phyloP scores from a whole-genome alignment of 2,888 invertebrate species.

The Micropterix aruncella region DNA sequence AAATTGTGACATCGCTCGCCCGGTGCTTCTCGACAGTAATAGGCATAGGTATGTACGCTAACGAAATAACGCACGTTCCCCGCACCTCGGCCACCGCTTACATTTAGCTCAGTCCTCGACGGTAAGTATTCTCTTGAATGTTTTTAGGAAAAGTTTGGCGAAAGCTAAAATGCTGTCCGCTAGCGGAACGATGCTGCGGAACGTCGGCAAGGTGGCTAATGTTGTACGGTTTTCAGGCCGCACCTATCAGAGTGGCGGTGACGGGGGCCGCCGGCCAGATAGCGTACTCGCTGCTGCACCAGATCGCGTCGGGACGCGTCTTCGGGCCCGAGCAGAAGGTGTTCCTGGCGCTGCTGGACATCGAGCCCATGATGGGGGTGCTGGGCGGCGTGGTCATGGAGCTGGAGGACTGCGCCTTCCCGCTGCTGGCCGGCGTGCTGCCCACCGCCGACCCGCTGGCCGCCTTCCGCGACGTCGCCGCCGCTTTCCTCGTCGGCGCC shows the following conservation, averaged over 20 bases:
- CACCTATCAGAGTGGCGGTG: constrained; percentile 85
- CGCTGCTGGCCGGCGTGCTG: constrained; percentile 69
- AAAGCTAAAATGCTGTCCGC: no score
- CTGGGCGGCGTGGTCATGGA: constrained; percentile 98
- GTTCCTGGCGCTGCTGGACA: constrained; percentile 83
- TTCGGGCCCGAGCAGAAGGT: constrained; percentile 84
- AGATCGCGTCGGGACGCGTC: constrained; percentile 90
- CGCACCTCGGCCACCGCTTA: no score
- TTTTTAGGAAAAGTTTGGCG: no score
- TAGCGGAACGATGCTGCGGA: no score
- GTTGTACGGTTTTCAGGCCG: constrained; percentile 37
- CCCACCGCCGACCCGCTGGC: constrained; percentile 78
- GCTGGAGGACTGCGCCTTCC: constrained; percentile 87
- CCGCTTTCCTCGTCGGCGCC: constrained; percentile 93
- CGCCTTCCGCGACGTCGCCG: constrained; percentile 93
- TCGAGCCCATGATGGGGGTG: constrained; percentile 91
- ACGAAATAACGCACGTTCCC: no score
- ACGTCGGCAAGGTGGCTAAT: no score
- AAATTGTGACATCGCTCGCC: no score
- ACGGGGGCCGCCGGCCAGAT: constrained; percentile 99
- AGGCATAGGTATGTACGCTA: no score
- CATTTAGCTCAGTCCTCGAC: no score
- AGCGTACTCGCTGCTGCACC: constrained; percentile 90
- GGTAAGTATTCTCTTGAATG: no score
- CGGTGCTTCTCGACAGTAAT: no score